A percentile compares a stretch with the other conserved stretches of the same genome.
Conservation (phyloP, 2,888 invertebrate genomes). For the Drosophila neutralis region DNA sequence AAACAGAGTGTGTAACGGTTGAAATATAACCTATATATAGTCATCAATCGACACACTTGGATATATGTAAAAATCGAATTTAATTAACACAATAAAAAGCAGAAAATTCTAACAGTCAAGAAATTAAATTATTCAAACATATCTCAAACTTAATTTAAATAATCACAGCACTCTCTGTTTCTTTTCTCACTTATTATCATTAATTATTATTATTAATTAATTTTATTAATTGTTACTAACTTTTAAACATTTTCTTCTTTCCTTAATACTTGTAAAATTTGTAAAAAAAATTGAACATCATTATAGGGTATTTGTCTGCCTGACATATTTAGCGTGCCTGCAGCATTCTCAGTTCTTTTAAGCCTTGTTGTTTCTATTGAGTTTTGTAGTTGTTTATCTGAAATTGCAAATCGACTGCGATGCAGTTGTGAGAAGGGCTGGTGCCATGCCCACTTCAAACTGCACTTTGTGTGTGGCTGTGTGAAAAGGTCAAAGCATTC, state of each 20-base stretch:
- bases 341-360: slow-evolving; percentile 14
- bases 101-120: too few relatives aligned
- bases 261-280: too few relatives aligned
- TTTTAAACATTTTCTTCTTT: too few relatives aligned
- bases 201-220: too few relatives aligned
- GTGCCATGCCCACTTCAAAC: slow-evolving; percentile 45
- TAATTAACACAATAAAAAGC: background rate
- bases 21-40: background rate
- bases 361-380: slow-evolving; percentile 10
- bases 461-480: slow-evolving; percentile 60
- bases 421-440: slow-evolving; percentile 65
- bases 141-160: too few relatives aligned
- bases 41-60: background rate
- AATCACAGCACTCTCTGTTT: too few relatives aligned
- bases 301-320: slow-evolving; percentile 17
- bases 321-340: too few relatives aligned
- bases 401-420: slow-evolving; percentile 75
- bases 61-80: too few relatives aligned
- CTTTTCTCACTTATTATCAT: fast-evolving
- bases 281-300: too few relatives aligned
- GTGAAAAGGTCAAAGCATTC: slow-evolving; percentile 79
- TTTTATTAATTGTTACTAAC: too few relatives aligned
- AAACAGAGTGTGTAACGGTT: background rate
- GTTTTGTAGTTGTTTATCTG: slow-evolving; percentile 53
- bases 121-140: too few relatives aligned